Conservation (phyloP, 2,113 vertebrate species). For the Ardeotis arabs region DNA sequence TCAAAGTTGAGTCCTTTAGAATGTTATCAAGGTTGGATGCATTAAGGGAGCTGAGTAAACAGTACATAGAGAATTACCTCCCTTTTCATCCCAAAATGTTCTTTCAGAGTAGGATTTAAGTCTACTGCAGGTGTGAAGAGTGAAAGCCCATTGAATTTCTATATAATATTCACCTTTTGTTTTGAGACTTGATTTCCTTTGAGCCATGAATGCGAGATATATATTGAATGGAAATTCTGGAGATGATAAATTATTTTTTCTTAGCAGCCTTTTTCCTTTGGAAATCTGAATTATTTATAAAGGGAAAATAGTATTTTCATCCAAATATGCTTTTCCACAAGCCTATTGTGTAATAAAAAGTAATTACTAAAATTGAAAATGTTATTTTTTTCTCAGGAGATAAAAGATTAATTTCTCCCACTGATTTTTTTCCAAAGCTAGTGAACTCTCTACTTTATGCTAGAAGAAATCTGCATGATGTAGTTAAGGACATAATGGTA, state of each 20-base stretch:
- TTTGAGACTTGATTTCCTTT: not conserved
- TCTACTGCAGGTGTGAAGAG: not conserved
- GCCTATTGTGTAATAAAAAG: not conserved
- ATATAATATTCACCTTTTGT: not conserved
- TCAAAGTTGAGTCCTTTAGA: not conserved
- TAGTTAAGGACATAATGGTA: not conserved
- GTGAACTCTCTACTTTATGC: not conserved
- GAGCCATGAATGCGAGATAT: not conserved
- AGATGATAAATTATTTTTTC: not conserved
- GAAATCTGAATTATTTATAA: not conserved
- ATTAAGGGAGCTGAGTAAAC: not conserved
- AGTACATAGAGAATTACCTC: not conserved
- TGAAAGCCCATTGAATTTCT: not conserved
- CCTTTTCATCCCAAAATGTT: not conserved
- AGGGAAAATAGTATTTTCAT: not conserved
- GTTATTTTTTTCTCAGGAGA: not conserved
- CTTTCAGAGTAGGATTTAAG: not conserved
- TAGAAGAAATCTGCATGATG: not conserved
- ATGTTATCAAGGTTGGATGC: not conserved
- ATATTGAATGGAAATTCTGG: not conserved
- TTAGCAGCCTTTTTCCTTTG: not conserved
- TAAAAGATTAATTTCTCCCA: not conserved
- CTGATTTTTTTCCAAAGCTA: not conserved
- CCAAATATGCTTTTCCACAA: not conserved
- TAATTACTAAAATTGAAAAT: not conserved